These are phyloP conservation scores for Euleptes europaea DNA, from an alignment of 2,113 vertebrate species.

Conservation along the genomic window DNA sequence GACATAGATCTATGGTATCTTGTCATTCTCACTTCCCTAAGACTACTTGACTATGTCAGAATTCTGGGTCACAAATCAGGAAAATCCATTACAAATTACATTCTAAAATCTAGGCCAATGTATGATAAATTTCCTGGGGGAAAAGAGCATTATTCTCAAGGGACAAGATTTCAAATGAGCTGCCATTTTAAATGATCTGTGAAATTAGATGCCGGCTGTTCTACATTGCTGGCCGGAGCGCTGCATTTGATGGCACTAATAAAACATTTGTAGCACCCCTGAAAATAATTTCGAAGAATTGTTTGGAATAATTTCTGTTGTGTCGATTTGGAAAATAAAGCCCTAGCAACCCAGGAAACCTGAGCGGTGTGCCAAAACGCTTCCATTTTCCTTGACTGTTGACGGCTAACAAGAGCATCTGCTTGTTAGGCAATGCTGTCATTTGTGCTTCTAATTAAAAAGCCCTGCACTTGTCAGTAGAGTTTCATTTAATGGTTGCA, in stretches of 20 bases:
- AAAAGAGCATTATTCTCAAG: background rate
- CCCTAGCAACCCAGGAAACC: background rate
- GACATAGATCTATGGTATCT: constrained; percentile 21
- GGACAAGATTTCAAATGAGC: constrained; percentile 30
- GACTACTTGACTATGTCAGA: background rate
- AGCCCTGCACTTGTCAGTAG: background rate
- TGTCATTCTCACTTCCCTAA: constrained; percentile 23
- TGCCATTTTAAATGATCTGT: constrained; percentile 22
- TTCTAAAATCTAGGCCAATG: constrained; percentile 3
- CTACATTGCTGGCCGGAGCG: background rate
- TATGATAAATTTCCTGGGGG: background rate
- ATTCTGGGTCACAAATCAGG: constrained; percentile 3
- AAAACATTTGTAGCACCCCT: background rate
- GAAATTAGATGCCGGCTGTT: constrained; percentile 11
- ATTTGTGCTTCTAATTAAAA: background rate
- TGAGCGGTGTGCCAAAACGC: background rate
- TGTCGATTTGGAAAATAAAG: background rate
- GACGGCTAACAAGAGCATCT: background rate
- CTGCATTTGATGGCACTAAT: background rate
- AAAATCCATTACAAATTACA: constrained; percentile 18
- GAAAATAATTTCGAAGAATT: constrained; percentile 16
- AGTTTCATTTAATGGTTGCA: background rate
- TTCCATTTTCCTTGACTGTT: constrained; percentile 10
- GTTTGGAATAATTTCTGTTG: background rate
- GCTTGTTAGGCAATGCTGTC: background rate